Evolutionary conservation across 2,888 invertebrate species (phyloP).

Genomic region (Chloroclystis v-ata): DNA sequence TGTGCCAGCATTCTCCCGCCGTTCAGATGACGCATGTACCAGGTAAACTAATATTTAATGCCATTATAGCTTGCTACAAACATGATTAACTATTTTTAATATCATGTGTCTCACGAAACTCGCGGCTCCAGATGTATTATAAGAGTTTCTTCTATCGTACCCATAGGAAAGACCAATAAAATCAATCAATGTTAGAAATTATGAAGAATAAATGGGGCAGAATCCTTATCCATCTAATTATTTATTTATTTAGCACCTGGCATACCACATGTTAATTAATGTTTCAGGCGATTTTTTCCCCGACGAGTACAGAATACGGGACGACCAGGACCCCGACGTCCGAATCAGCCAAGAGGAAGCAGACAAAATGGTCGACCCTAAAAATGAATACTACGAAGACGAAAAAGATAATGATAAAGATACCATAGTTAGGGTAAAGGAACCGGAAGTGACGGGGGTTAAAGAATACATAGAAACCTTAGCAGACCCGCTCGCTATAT

Average conservation of each 20-base stretch:
- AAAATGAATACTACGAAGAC: constrained; percentile 93
- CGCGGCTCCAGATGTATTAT: no score
- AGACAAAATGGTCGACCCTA: constrained; percentile 88
- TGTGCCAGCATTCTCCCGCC: constrained; percentile 94
- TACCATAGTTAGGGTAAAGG: constrained; percentile 4
- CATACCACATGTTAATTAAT: neutral
- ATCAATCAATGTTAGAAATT: no score
- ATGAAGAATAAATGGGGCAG: no score
- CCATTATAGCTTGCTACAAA: no score
- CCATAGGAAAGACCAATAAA: no score
- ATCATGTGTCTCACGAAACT: no score
- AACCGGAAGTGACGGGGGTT: constrained; percentile 50
- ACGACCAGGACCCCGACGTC: constrained; percentile 91
- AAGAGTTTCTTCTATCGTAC: no score
- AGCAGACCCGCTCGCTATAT: constrained; percentile 54
- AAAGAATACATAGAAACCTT: constrained; percentile 59
- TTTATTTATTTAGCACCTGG: no score
- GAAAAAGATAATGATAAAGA: constrained; percentile 90
- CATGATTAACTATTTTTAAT: no score
- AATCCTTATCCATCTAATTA: no score
- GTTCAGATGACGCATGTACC: constrained; percentile 99
- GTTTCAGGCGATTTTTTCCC: constrained; percentile 83
- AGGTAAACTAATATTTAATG: constrained; percentile 49
- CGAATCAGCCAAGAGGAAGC: constrained; percentile 86
- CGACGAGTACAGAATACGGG: constrained; percentile 84